Percentiles rank a stretch among this genome's conserved stretches.
These are phyloP conservation scores for Nomada flava DNA, from an alignment of 2,888 invertebrate genomes.

Conservation along the genomic window DNA sequence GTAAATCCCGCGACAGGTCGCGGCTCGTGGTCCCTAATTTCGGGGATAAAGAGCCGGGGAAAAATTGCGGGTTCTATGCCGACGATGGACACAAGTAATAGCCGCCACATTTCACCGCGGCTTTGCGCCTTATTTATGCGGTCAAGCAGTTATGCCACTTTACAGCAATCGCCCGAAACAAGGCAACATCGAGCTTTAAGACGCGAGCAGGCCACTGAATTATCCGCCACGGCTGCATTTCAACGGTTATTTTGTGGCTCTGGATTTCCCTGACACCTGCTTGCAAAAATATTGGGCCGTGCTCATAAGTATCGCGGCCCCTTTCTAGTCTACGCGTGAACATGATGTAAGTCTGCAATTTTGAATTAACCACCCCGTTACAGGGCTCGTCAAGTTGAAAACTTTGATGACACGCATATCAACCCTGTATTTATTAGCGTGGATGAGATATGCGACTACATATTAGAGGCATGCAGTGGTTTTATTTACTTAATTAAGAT, in stretches of 20 bases:
- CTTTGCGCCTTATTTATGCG: slow-evolving; percentile 66
- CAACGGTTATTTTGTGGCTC: slow-evolving; percentile 41
- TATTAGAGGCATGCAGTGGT: too few relatives aligned
- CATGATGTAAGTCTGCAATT: too few relatives aligned
- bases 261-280: slow-evolving; percentile 18
- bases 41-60: slow-evolving; percentile 66
- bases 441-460: too few relatives aligned
- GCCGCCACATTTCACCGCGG: slow-evolving; percentile 65
- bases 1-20: slow-evolving; percentile 68
- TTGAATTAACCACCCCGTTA: too few relatives aligned
- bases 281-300: neutral
- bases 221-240: slow-evolving; percentile 49
- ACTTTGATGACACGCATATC: too few relatives aligned
- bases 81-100: slow-evolving; percentile 67
- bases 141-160: slow-evolving; percentile 63
- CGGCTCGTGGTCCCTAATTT: slow-evolving; percentile 64
- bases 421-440: too few relatives aligned
- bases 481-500: too few relatives aligned
- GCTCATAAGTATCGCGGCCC: neutral
- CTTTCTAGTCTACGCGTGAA: neutral
- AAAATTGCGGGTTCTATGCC: slow-evolving; percentile 63
- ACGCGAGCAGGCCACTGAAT: slow-evolving; percentile 37
- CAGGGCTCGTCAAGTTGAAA: too few relatives aligned
- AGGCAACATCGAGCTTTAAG: slow-evolving; percentile 57
- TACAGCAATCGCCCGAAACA: slow-evolving; percentile 55